Evolutionary conservation across 1,140 invertebrate genomes (phyloP), one percentile per base, ranked within the genome.

Genomic region (Macrobrachium nipponense): DNA sequence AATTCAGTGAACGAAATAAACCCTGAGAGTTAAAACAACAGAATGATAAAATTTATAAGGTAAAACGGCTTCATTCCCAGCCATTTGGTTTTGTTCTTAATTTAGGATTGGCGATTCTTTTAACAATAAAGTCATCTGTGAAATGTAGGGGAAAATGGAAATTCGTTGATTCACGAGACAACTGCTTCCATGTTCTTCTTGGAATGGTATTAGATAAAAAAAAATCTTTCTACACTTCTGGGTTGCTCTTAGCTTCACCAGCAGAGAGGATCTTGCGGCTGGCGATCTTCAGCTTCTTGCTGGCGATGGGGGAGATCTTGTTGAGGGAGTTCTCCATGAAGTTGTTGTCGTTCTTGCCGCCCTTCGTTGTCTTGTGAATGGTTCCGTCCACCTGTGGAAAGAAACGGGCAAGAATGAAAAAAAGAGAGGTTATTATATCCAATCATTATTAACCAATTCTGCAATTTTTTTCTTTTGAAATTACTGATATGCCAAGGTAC

Each of bases 291-390:
- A 86, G 77, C 15, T 73, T 86, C 77, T 80, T 61, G 59, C 66
- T 58, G 68, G 84, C 84, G 27, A 80, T 10, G 66, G 84, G 84
- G 6, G 77, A 61, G 36, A 73, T 51, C 8, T 58, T 64, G 18
- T n/a, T 12, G 44, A 86, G 44, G 44, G 77, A 80, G n/a, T 80
- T 80, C 51, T 86, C 77, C 77, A 86, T 62, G 15, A 73, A 73
- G 84, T 79, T 86, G 60, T 80, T 86, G 23, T 80, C 23, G 8
- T 58, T 44, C 5, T 44, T 70, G 27, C 36, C 78, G 23, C 18
- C 18, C 77, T 36, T 73, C n/a, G 18, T 58, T 2, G 58, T 68
- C 78, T 64, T 86, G 8, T 51, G 60, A 15, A 86, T 59, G 8
- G 27, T 66, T 2, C 84, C 84, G 15, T 86, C 84, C 5, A 86